phyloP scores from a whole-genome alignment of 2,888 invertebrate species.

The Leptinotarsa haldemani region DNA sequence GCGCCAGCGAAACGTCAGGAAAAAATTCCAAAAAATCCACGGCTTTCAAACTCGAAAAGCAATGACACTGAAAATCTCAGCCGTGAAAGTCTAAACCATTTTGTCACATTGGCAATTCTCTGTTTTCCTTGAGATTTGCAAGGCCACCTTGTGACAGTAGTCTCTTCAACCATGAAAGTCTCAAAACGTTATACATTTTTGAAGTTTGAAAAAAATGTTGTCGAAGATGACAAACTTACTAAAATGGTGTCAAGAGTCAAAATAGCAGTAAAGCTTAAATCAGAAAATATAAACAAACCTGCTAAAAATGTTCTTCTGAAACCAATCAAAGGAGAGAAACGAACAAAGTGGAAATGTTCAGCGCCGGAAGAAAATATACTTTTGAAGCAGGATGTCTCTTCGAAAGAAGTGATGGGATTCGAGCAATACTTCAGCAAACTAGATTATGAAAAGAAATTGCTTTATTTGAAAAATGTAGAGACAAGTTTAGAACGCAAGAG shows the following conservation, averaged over 20 bases:
- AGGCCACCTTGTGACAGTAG: no score
- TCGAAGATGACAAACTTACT: constrained; percentile 1
- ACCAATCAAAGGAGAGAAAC: constrained; percentile 21
- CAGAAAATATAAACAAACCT: constrained; percentile 9
- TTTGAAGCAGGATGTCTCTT: background rate
- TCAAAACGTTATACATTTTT: no score
- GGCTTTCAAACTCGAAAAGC: no score
- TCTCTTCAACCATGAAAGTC: no score
- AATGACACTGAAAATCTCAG: no score
- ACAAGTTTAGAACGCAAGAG: constrained; percentile 36
- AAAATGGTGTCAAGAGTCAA: constrained; percentile 30
- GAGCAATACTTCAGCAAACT: constrained; percentile 8
- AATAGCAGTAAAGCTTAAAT: constrained; percentile 4
- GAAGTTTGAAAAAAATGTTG: background rate
- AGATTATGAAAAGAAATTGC: constrained; percentile 27
- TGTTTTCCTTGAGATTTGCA: no score
- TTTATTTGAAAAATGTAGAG: constrained; percentile 43
- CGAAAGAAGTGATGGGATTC: background rate
- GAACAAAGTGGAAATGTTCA: background rate
- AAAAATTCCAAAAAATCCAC: no score
- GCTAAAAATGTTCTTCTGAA: constrained; percentile 23
- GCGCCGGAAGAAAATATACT: constrained; percentile 3
- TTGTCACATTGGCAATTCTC: no score
- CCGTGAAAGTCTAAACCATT: no score
- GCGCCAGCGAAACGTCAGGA: no score